phyloP scores from a whole-genome alignment of 2,113 vertebrate genomes.

The Bambusicola thoracicus region DNA sequence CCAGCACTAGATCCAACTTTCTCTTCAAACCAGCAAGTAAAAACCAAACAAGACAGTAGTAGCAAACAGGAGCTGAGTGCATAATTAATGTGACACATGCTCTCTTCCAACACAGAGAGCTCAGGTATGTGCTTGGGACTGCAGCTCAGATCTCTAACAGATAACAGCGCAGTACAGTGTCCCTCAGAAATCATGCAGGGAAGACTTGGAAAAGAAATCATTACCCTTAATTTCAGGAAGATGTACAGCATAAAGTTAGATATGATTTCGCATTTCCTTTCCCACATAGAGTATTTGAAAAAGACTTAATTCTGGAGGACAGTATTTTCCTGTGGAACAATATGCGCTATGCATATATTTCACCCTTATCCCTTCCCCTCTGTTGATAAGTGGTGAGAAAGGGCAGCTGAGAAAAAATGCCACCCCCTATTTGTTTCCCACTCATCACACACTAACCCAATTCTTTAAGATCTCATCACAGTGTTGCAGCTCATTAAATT shows the following conservation, averaged over 20 bases:
- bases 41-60: neutral
- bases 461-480: slow-evolving; percentile 62
- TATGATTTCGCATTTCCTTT: neutral
- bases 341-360: neutral
- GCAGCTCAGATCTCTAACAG: neutral
- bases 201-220: neutral
- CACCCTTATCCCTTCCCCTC: slow-evolving; percentile 27
- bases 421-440: slow-evolving; percentile 54
- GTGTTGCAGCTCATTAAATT: slow-evolving; percentile 69
- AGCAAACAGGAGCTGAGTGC: neutral
- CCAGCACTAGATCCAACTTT: slow-evolving; percentile 5
- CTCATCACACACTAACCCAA: slow-evolving; percentile 60
- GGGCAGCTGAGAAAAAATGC: slow-evolving; percentile 63
- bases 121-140: neutral
- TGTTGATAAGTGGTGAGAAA: slow-evolving; percentile 71
- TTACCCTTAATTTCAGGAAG: neutral
- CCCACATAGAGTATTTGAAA: neutral
- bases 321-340: slow-evolving; percentile 23
- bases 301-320: slow-evolving; percentile 15
- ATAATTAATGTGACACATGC: slow-evolving; percentile 50
- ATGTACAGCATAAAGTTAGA: neutral
- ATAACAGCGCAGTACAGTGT: neutral
- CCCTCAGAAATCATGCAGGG: neutral
- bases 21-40: slow-evolving; percentile 16
- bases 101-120: neutral